Conservation (phyloP, 2,888 invertebrate species). For the Acleris cristana region DNA sequence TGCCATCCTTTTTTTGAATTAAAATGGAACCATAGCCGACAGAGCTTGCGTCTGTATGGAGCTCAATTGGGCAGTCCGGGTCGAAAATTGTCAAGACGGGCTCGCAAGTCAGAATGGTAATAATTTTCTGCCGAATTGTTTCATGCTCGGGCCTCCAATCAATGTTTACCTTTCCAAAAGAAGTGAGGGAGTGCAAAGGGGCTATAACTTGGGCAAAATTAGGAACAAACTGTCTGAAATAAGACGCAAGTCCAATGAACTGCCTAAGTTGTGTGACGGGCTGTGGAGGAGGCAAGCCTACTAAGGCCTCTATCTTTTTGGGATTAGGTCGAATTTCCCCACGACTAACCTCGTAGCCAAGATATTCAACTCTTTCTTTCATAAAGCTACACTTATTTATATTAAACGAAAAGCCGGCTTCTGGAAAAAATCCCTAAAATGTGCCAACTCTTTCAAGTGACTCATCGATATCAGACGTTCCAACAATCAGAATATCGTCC, state of each 20-base stretch:
- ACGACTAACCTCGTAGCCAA: constrained; percentile 39
- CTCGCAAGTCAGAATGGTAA: constrained; percentile 34
- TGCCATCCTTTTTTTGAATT: constrained; percentile 32
- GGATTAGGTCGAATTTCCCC: constrained; percentile 43
- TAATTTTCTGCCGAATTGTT: constrained; percentile 37
- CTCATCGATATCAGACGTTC: too few relatives aligned
- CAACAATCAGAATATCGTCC: constrained; percentile 16
- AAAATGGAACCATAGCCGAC: constrained; percentile 43
- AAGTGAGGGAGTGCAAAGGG: constrained; percentile 35
- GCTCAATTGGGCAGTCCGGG: constrained; percentile 36
- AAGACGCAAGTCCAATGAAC: constrained; percentile 42
- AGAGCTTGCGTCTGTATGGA: constrained; percentile 45
- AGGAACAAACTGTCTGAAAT: constrained; percentile 42
- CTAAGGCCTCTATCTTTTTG: constrained; percentile 41
- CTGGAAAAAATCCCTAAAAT: not conserved
- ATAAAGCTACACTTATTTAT: constrained; percentile 15
- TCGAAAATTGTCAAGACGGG: constrained; percentile 43
- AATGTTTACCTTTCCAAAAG: constrained; percentile 7
- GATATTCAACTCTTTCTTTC: constrained; percentile 41
- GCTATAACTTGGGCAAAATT: constrained; percentile 30
- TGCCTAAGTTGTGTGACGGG: too few relatives aligned
- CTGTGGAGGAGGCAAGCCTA: constrained; percentile 36
- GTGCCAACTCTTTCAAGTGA: too few relatives aligned
- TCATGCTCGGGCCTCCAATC: constrained; percentile 38
- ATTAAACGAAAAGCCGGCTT: too few relatives aligned